Base-by-base conservation (phyloP, 2,888 invertebrate genomes). In the Entomobrya proxima region DNA sequence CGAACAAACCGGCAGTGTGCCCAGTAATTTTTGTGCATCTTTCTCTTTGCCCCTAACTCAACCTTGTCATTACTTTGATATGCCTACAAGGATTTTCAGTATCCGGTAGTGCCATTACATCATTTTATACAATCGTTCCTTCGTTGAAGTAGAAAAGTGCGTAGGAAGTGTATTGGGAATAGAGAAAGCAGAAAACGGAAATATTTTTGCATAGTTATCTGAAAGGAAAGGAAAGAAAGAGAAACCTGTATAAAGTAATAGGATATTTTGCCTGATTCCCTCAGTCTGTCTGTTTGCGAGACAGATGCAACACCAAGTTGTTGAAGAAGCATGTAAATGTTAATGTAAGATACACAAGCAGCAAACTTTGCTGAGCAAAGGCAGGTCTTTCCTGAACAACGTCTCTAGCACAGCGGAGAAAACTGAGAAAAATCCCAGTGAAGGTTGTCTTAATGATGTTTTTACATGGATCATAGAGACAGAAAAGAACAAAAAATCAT, bases 301-400 rank as follows among this genome's bases (percentile, higher is more conserved):
- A 81, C 81, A 81, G 81, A 81, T 81, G 81, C 61, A 80, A 58
- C 80, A 80, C 32, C 30, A 24, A 78, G 21, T 11, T 18, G 74
- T 7, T 55, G 55, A 37, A 76, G 21, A 35, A 58, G 15, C 24
- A 15, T 11, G 75, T 18, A 61, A 37, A 27, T 37, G 18, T 64
- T 35, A 2, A 13, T 37, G 2, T 30, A 72, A 72, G n/a, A n/a
- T 21, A 61, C 9, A 44, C 30, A 61, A 30, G 61, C 9, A 9
- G 27, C 18, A 37, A 1, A n/a, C n/a, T n/a, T n/a, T n/a, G n/a
- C n/a, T n/a, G n/a, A n/a, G n/a, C n/a, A n/a, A n/a, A n/a, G n/a
- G n/a, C n/a, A n/a, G n/a, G n/a, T n/a, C n/a, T n/a, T n/a, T n/a
- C n/a, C n/a, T n/a, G n/a, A n/a, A n/a, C n/a, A n/a, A n/a, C n/a